These are phyloP conservation scores for Erannis defoliaria DNA, from an alignment of 2,888 invertebrate species.

Conservation along the genomic window DNA sequence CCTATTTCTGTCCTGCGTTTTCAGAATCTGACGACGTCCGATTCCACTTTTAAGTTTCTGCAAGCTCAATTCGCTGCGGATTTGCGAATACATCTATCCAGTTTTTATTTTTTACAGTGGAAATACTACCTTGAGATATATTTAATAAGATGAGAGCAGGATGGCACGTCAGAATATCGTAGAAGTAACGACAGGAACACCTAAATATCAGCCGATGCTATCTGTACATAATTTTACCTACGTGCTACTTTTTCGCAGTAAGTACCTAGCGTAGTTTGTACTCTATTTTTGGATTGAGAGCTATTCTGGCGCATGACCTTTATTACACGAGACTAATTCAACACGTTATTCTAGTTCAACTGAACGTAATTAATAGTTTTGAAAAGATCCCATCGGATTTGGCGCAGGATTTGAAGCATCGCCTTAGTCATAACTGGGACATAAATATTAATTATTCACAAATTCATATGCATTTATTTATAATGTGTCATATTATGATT, in stretches of 20 bases:
- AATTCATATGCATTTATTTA: background rate
- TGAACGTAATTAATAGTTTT: slow-evolving; percentile 16
- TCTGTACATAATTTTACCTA: slow-evolving; percentile 32
- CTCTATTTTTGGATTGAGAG: slow-evolving; percentile 34
- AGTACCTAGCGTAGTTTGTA: slow-evolving; percentile 21
- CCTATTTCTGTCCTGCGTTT: slow-evolving; percentile 77
- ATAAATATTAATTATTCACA: slow-evolving; percentile 6
- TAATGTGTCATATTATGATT: background rate
- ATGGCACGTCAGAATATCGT: slow-evolving; percentile 22
- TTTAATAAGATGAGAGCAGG: slow-evolving; percentile 23
- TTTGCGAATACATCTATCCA: slow-evolving; percentile 10
- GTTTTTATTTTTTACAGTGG: slow-evolving; percentile 1
- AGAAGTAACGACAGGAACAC: slow-evolving; percentile 25
- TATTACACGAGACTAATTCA: slow-evolving; percentile 28
- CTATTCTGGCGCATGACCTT: slow-evolving; percentile 39
- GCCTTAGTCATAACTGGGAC: slow-evolving; percentile 16
- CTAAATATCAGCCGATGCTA: slow-evolving; percentile 28
- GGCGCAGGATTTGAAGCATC: slow-evolving; percentile 18
- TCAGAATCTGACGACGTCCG: slow-evolving; percentile 66
- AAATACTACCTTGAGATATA: slow-evolving; percentile 18
- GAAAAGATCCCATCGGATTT: slow-evolving; percentile 17
- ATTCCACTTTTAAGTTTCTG: slow-evolving; percentile 49
- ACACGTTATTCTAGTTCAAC: slow-evolving; percentile 15
- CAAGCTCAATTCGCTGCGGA: slow-evolving; percentile 39
- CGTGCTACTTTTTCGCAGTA: slow-evolving; percentile 31